Evolutionary conservation across 2,888 invertebrate genomes (phyloP), one percentile per base, ranked within the genome.

Genomic region (Dromius quadrimaculatus): DNA sequence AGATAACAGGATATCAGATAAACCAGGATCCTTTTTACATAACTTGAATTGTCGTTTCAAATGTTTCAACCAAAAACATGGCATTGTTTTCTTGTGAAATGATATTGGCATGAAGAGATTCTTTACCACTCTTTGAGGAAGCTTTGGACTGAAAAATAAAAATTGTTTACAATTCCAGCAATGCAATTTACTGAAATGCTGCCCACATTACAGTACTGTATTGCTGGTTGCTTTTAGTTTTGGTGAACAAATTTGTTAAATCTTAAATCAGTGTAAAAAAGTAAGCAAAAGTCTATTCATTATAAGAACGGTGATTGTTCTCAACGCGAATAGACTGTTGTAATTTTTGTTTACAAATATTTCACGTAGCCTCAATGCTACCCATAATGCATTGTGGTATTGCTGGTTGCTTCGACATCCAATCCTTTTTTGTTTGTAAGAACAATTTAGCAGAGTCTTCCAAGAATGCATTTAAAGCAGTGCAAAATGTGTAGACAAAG

Each of bases 41-140:
- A 89, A 85, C 80, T 86, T 88, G 68, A 85, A 84, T 80, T 90
- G 90, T 13, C 87, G 85, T 65, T 85, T 85, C 0, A 88, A 85
- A 9, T 87, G 84, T 71, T 83, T 85, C 74, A 89, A 80, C 77
- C 87, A 84, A 73, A 86, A 84, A 75, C 90, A 90, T 1, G 87
- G 79, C 1, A 86, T 86, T 0, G 86, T 72, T 41, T 54, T 68
- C 45, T 71, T 71, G 36, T 64, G 41, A 6, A 72, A 5, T 32
- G 66, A 36, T 8, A 61, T 47, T 32, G 71, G 36, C 28, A 36
- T 57, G 22, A 43, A 70, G 22, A 70, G 11, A 22, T 23, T 45
- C 13, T 62, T 62, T 23, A 70, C 50, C 11, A 28, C 9, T 20
- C 5, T 62, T 22, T 70, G 61, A 3, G 36, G 15, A 9, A 36